Evolutionary conservation across 2,113 vertebrate species (phyloP), one percentile per base, ranked within the genome.

Genomic region (Leptobrachium leishanense): DNA sequence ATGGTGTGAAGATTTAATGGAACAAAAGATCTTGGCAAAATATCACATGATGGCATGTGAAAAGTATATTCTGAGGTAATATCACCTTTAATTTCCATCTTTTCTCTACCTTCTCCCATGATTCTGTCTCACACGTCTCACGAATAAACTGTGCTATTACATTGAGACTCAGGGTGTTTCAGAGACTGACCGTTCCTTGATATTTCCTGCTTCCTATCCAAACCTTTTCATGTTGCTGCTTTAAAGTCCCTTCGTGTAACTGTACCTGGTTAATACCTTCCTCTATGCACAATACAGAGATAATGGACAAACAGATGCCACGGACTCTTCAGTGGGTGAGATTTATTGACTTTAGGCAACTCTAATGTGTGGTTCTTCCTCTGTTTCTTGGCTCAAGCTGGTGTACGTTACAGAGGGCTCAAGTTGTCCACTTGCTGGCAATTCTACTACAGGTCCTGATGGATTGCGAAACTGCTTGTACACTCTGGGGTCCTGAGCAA

Each of bases 401-500:
- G 94, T 97, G 85, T 97, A 98, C 54, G 95, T 97, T 81, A 98
- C 97, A 0, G 96, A 94, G 69, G 97, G 96, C 85, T 98, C 97
- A 89, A 92, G 85, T 73, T 93, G 91, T 44, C 92, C 85, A 0
- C 87, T 82, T 42, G 89, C 83, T 63, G 92, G 91, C 41, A 90
- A 90, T 87, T 96, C 93, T 46, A 88, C 85, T 13, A 91, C 87
- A n/a, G 92, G 93, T 84, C 92, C 92, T 0, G 92, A 91, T n/a
- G 93, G 91, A 59, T 98, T 97, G 79, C 95, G 94, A 73, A 98
- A 98, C 88, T 98, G 96, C 92, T 97, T 98, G 91, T 98, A 98
- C 80, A 98, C 96, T 0, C 96, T 93, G 3, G 96, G 97, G 84
- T 98, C 95, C 86, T 98, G 96, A 86, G 94, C 96, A 74, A 95